Percentiles rank a stretch among this genome's conserved stretches.
These are phyloP conservation scores for Melanchra persicariae DNA, from an alignment of 2,888 invertebrate species.

Conservation along the genomic window DNA sequence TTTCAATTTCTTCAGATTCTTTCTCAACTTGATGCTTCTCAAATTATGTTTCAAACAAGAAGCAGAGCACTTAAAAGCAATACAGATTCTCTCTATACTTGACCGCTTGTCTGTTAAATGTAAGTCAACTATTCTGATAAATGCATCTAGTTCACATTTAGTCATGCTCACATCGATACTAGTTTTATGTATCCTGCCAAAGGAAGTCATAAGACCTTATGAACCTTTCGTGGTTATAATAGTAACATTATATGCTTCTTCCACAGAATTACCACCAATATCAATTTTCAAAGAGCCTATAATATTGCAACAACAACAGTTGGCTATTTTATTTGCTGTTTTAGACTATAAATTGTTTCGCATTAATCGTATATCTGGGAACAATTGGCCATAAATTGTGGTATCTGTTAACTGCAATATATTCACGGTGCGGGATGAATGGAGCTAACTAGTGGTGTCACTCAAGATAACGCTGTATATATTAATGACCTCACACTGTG, in stretches of 20 bases:
- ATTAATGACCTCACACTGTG: conserved; percentile 61
- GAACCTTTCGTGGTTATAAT: conserved; percentile 30
- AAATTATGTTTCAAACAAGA: neutral
- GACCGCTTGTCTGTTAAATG: conserved; percentile 41
- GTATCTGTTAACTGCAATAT: conserved; percentile 59
- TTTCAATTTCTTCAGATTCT: neutral
- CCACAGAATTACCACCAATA: conserved; percentile 32
- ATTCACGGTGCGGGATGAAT: conserved; percentile 53
- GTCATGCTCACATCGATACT: neutral
- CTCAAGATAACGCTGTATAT: conserved; percentile 57
- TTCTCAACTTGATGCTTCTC: neutral
- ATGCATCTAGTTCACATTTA: conserved; percentile 21
- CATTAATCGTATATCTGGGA: conserved; percentile 62
- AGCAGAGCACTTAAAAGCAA: conserved; percentile 28
- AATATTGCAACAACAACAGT: conserved; percentile 22
- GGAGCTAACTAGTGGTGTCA: conserved; percentile 57
- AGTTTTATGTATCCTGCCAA: conserved; percentile 53
- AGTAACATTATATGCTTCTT: conserved; percentile 13
- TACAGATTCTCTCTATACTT: conserved; percentile 27
- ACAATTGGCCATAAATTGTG: conserved; percentile 75
- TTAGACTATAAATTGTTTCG: conserved; percentile 57
- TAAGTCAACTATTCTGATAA: conserved; percentile 39
- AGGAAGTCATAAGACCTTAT: conserved; percentile 48
- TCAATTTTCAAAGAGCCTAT: conserved; percentile 26
- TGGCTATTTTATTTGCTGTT: conserved; percentile 41